Evolutionary conservation across 2,797 vertebrate genomes (phyloP), one percentile per base, ranked within the genome.

Genomic region (Syngnathus acus): DNA sequence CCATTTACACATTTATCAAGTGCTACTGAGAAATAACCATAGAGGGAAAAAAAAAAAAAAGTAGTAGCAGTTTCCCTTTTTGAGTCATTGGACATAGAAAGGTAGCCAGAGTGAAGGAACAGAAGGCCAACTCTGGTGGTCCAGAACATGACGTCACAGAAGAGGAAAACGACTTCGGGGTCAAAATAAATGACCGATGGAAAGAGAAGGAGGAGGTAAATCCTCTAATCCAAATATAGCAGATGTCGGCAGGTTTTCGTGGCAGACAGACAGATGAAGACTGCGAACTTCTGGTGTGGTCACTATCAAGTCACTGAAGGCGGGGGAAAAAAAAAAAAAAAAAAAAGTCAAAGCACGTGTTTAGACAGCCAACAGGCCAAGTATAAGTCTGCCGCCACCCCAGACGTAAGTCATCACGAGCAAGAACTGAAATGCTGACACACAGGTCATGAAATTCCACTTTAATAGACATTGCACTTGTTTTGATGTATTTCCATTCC

Each of bases 101-200:
- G 2, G 7, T 63, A 19, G 72, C 72, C 72, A 79, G 72, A 85
- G 74, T 77, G 74, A 78, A 86, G 83, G 69, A 79, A 65, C 85
- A 84, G 75, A 83, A 72, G 69, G 65, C 68, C 77, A 67, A 75
- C 78, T 72, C 71, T 82, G 86, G 86, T 87, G 83, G 83, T 86
- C 82, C 65, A 40, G 14, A 68, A 72, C 42, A 58, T 75, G 76
- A 76, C 69, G 66, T 82, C 74, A 80, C 62, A 65, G 79, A 82
- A 73, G 71, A 73, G 71, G 73, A 81, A 84, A 85, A 82, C 38
- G 72, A 68, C 76, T 80, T 66, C 57, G 72, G 60, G 60, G 79
- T 82, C 65, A 78, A 73, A 75, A 69, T 77, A 72, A 81, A 86
- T 72, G 80, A 75, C 72, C 73, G 75, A 77, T 74, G 76, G 68